Evolutionary conservation across 2,113 vertebrate species (phyloP).

Genomic region (Machaerirhynchus nigripectus): DNA sequence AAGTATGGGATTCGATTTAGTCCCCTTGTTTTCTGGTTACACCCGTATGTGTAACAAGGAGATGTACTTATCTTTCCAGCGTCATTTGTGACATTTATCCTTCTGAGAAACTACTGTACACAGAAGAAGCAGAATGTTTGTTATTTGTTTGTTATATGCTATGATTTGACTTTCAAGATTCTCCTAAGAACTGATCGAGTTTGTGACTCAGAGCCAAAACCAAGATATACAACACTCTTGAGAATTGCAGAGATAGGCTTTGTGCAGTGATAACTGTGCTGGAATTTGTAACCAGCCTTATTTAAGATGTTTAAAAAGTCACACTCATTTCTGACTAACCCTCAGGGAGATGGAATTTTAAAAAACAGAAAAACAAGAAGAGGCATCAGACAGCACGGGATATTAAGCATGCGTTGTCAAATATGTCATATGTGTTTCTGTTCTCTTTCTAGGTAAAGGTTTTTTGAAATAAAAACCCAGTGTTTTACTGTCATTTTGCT

Average conservation of each 20-base stretch:
- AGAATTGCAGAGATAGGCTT: not conserved
- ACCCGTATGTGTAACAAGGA: not conserved
- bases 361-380: not conserved
- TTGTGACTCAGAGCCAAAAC: slow-evolving; percentile 1
- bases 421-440: not conserved
- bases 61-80: not conserved
- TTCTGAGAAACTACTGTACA: slow-evolving; percentile 12
- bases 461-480: not conserved
- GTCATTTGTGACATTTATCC: not conserved
- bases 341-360: not conserved
- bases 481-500: not conserved
- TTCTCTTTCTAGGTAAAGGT: not conserved
- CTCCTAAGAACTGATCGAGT: not conserved
- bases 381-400: not conserved
- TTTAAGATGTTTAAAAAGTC: not conserved
- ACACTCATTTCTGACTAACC: not conserved
- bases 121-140: not conserved
- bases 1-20: not conserved
- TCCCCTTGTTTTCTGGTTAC: not conserved
- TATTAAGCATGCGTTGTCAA: not conserved
- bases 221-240: not conserved
- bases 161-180: not conserved
- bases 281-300: not conserved
- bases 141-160: not conserved
- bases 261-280: not conserved